Evolutionary conservation across 37 sponge, comb jelly and placozoan genomes (phyloP).

Genomic region (Eunapius fragilis): DNA sequence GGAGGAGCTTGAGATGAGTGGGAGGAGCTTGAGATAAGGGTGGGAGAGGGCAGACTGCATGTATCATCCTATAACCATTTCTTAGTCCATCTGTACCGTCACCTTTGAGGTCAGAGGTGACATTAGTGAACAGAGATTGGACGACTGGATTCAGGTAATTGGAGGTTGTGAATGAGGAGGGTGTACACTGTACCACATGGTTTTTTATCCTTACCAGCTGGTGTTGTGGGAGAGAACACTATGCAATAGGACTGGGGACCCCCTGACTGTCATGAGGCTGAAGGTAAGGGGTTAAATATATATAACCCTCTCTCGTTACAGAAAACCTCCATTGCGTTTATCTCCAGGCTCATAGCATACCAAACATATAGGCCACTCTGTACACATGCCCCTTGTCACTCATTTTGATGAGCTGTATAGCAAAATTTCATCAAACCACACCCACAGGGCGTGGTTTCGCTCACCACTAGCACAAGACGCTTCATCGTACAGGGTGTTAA

Average conservation of each 20-base stretch:
- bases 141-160: slow-evolving; percentile 72
- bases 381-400: too few species aligned
- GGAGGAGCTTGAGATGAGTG: not conserved
- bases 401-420: too few species aligned
- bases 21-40: too few species aligned
- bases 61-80: not conserved
- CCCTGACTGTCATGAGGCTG: slow-evolving; percentile 71
- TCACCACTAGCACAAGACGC: slow-evolving; percentile 38
- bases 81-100: slow-evolving; percentile 63
- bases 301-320: not conserved
- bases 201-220: slow-evolving; percentile 23
- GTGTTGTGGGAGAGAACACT: slow-evolving; percentile 81
- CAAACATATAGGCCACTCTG: too few species aligned
- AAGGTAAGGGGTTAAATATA: slow-evolving; percentile 43
- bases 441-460: slow-evolving; percentile 65
- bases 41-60: not conserved
- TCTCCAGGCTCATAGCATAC: too few species aligned
- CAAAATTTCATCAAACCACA: not conserved
- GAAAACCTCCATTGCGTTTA: not conserved
- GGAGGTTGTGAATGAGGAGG: not conserved
- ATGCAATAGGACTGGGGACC: slow-evolving; percentile 10
- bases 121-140: slow-evolving; percentile 47
- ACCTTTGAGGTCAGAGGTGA: slow-evolving; percentile 58
- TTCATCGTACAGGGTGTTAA: slow-evolving; percentile 83
- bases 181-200: not conserved